Conservation (phyloP, 2,797 vertebrate species). For the Pyrrhura leucotis region DNA sequence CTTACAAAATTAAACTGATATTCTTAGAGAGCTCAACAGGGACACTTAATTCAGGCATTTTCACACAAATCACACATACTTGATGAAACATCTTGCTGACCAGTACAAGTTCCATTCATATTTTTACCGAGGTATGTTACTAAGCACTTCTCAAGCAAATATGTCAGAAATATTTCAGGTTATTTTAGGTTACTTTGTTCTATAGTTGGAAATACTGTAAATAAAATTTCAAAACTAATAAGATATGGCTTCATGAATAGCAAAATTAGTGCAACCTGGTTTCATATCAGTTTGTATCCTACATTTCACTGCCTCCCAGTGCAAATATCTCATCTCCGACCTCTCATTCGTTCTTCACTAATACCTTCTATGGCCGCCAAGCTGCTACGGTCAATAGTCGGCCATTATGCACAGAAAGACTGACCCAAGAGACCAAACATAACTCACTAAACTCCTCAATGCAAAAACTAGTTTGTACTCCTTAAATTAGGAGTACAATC, state of each 20-base stretch:
- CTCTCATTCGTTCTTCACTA: background rate
- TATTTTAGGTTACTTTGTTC: background rate
- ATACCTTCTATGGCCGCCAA: background rate
- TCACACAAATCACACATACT: background rate
- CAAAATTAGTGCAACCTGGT: background rate
- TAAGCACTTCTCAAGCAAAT: background rate
- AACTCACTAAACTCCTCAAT: background rate
- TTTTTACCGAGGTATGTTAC: background rate
- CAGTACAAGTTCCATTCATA: background rate
- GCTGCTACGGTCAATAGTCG: background rate
- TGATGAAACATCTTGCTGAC: background rate
- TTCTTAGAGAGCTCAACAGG: background rate
- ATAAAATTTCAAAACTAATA: background rate
- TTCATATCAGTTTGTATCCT: background rate
- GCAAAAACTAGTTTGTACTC: background rate
- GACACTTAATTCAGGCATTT: background rate
- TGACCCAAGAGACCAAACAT: background rate
- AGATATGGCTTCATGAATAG: background rate
- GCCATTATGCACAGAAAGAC: background rate
- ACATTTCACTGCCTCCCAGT: background rate
- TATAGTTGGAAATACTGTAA: background rate
- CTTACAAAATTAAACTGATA: background rate
- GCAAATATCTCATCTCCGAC: background rate
- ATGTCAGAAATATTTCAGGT: background rate
- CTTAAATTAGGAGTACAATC: background rate